Evolutionary conservation across 2,113 vertebrate genomes (phyloP).

Genomic region (Otolemur garnettii): DNA sequence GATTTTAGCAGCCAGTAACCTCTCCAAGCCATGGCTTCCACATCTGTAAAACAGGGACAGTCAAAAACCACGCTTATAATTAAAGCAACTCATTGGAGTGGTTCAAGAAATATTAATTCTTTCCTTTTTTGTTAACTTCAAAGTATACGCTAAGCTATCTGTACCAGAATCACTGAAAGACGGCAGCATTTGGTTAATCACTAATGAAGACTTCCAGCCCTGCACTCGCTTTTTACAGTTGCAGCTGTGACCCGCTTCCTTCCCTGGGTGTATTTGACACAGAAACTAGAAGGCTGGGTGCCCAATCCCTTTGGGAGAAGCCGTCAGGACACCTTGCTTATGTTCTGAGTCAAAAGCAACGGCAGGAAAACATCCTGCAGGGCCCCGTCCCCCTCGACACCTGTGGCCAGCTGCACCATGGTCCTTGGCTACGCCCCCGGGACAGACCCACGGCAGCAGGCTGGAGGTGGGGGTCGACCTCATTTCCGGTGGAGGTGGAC

Average conservation of each 20-base stretch:
- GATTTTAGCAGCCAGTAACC: not conserved
- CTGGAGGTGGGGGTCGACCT: not conserved
- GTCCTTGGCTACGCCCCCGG: not conserved
- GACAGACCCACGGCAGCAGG: not conserved
- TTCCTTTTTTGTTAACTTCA: not conserved
- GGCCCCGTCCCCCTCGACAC: not conserved
- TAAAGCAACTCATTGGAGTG: not conserved
- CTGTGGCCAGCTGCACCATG: not conserved
- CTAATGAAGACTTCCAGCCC: not conserved
- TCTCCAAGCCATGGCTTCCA: not conserved
- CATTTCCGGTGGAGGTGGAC: constrained; percentile 77
- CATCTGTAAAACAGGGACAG: not conserved
- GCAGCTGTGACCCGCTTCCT: not conserved
- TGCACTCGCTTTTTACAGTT: not conserved
- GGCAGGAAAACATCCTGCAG: not conserved
- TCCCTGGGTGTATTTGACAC: not conserved
- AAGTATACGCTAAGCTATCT: constrained; percentile 8
- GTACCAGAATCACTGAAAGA: constrained; percentile 5
- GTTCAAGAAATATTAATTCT: not conserved
- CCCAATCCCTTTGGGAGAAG: not conserved
- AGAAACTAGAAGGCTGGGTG: not conserved
- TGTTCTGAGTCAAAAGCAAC: not conserved
- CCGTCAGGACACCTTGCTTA: not conserved
- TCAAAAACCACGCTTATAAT: not conserved
- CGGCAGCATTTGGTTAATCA: not conserved